These are phyloP conservation scores for Gopherus flavomarginatus DNA, from an alignment of 2,113 vertebrate species.

Conservation along the genomic window DNA sequence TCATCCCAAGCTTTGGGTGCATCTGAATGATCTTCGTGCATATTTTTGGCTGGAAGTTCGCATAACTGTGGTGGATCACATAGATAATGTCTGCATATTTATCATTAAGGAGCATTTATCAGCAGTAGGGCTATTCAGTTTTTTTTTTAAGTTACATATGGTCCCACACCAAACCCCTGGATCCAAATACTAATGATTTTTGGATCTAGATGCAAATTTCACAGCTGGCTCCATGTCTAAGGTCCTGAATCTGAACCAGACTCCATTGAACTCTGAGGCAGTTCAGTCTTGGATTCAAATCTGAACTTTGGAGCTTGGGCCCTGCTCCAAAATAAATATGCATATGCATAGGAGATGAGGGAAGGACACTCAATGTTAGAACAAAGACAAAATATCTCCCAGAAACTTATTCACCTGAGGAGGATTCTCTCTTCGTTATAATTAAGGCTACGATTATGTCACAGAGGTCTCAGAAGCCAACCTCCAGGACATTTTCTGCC, in stretches of 20 bases:
- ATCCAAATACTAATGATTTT: neutral
- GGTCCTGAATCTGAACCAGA: neutral
- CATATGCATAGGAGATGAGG: neutral
- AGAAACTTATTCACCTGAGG: neutral
- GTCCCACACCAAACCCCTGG: rapidly evolving
- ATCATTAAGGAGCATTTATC: neutral
- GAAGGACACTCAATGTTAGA: neutral
- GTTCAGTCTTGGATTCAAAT: neutral
- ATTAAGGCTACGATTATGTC: too few relatives aligned
- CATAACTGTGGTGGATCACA: neutral
- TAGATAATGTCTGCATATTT: neutral
- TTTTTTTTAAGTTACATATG: neutral
- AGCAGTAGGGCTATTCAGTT: neutral
- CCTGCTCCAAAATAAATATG: neutral
- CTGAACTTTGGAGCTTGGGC: neutral
- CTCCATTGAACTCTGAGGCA: neutral
- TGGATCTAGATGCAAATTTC: neutral
- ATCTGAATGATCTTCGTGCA: rapidly evolving
- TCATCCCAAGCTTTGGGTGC: neutral
- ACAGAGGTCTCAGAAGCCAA: too few relatives aligned
- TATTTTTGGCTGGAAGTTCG: neutral
- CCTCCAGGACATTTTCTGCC: too few relatives aligned
- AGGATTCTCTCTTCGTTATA: neutral
- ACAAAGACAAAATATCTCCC: neutral
- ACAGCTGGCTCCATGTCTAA: neutral